Base-by-base conservation (phyloP, 1,140 invertebrate genomes). In the Pararge aegeria region DNA sequence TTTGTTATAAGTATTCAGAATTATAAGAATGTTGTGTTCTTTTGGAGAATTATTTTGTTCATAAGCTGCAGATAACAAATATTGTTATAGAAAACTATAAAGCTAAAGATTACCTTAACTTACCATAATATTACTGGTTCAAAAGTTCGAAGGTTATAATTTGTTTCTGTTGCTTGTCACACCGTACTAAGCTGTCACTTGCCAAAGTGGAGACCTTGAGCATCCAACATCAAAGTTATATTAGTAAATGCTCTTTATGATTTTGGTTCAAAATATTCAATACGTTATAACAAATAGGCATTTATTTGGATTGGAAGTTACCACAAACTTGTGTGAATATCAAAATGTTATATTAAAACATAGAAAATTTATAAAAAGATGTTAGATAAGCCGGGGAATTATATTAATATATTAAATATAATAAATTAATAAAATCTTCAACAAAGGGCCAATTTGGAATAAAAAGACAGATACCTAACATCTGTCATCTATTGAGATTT, bases 381-480 rank as follows among this genome's bases (percentile, higher is more conserved):
- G 56, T 34, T 70, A 72, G 66, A 52, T 75, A 75, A 83, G 73
- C 66, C 66, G 63, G 74, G 65, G 58, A 67, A 64, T 59, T 77
- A 73, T 64, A 34, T 34, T 34, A 34, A 34, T 70, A 70, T 54
- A 60, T 66, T 40, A 40, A 60, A 58, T 69, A 60, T 54, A 61
- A 44, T 54, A 66, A 34, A 12, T 34, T 34, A 60, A 73, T 68
- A 57, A 70, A 77, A 68, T 77, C 63, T 70, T 58, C 38, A 18
- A 68, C 64, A 69, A 76, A 73, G 79, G 80, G 82, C 80, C 83
- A 83, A 86, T 82, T 82, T 68, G 74, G 71, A 71, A 66, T 80
- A 78, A 55, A 58, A 52, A 59, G 63, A 61, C 60, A 51, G 59
- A 68, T 70, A 64, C 64, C 52, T 69, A 62, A 38, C 30, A 62